These are phyloP conservation scores for Anomalospiza imberbis DNA, from an alignment of 2,797 vertebrate genomes.

Conservation along the genomic window DNA sequence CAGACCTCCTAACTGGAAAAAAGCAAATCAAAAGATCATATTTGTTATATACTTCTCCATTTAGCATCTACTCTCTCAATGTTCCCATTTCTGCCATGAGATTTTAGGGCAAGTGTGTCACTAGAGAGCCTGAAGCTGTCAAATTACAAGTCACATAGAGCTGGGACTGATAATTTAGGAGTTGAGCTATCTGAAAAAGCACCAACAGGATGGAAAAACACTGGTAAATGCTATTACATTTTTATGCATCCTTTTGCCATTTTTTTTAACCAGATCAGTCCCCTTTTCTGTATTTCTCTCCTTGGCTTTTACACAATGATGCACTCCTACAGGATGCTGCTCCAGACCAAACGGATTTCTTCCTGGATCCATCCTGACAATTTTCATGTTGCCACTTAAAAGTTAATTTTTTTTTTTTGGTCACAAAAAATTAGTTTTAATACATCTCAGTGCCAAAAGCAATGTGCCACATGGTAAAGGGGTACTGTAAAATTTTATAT, in stretches of 20 bases:
- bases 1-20: background rate
- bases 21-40: fast-evolving
- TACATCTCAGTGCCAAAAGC: background rate
- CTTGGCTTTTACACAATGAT: background rate
- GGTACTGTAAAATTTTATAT: background rate
- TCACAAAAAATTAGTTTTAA: background rate
- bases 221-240: background rate
- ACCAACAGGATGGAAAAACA: background rate
- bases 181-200: background rate
- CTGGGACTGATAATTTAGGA: background rate
- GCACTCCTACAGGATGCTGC: background rate
- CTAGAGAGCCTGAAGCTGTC: fast-evolving
- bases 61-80: background rate
- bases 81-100: background rate
- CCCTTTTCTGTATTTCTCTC: background rate
- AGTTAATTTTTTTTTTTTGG: background rate
- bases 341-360: background rate
- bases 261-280: background rate
- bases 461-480: background rate
- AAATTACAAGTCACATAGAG: background rate
- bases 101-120: background rate
- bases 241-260: background rate
- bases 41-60: background rate
- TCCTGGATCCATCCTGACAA: background rate
- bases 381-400: background rate